Evolutionary conservation across 2,888 invertebrate genomes (phyloP).

Genomic region (Ypsolopha sequella): DNA sequence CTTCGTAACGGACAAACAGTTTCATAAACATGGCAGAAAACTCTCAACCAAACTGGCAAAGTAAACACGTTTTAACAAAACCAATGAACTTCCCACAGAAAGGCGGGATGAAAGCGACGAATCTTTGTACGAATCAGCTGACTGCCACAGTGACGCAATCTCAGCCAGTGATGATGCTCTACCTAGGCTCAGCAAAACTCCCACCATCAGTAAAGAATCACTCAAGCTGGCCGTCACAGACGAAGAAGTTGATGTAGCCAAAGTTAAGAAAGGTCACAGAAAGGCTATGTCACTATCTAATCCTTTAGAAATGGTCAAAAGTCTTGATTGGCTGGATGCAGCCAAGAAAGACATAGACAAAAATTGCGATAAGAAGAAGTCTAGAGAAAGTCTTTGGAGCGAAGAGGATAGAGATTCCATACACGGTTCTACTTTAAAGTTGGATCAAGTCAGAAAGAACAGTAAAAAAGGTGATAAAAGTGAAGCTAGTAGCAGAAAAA

Average conservation of each 20-base stretch:
- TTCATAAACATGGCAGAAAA: conserved; percentile 24
- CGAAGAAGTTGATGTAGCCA: conserved; percentile 47
- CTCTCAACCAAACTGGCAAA: background rate
- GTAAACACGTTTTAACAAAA: background rate
- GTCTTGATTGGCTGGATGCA: conserved; percentile 53
- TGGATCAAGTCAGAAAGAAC: conserved; percentile 48
- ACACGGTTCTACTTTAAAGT: conserved; percentile 43
- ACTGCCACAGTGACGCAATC: conserved; percentile 57
- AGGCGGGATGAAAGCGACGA: conserved; percentile 63
- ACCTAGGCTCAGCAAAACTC: conserved; percentile 47
- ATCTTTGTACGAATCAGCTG: conserved; percentile 60
- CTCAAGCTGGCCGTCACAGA: conserved; percentile 59
- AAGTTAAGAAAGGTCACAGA: conserved; percentile 49
- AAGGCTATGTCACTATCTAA: conserved; percentile 65
- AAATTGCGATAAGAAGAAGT: conserved; percentile 50
- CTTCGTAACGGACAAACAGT: background rate
- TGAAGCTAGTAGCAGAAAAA: conserved; percentile 38
- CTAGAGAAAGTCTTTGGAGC: conserved; percentile 61
- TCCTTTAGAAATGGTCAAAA: conserved; percentile 58
- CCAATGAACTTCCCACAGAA: conserved; percentile 33
- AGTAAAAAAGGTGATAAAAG: conserved; percentile 53
- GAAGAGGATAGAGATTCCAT: conserved; percentile 60
- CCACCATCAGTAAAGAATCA: conserved; percentile 60
- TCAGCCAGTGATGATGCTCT: conserved; percentile 58
- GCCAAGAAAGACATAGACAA: conserved; percentile 47